Evolutionary conservation across 2,797 vertebrate species (phyloP).

Genomic region (Galagoides demidoff): DNA sequence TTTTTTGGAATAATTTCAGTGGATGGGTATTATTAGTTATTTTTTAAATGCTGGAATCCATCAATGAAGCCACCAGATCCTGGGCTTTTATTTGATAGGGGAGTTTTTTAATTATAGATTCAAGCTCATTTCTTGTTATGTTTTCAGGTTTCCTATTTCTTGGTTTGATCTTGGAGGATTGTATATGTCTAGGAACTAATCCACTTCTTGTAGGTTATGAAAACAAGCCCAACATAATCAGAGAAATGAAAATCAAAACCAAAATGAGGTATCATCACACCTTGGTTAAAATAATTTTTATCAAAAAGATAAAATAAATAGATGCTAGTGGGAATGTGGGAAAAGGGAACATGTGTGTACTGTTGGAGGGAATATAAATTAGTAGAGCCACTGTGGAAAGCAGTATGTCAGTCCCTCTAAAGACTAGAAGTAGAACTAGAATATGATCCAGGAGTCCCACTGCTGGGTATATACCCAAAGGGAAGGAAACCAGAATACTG

Average conservation of each 20-base stretch:
- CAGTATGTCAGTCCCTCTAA: no score
- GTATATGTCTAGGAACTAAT: not conserved
- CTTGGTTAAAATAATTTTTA: not conserved
- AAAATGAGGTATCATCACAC: not conserved
- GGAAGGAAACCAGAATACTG: not conserved
- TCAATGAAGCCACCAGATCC: not conserved
- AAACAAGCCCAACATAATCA: not conserved
- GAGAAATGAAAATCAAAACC: not conserved
- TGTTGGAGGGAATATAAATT: not conserved
- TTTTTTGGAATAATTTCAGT: not conserved
- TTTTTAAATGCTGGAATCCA: not conserved
- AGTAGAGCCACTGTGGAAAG: not conserved
- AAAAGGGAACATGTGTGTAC: not conserved
- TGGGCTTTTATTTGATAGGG: not conserved
- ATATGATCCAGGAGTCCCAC: not conserved
- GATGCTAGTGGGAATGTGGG: not conserved
- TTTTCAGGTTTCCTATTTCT: not conserved
- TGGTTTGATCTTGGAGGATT: not conserved
- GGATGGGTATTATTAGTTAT: not conserved
- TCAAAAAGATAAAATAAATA: not conserved
- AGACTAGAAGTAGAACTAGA: not conserved
- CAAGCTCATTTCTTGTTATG: not conserved
- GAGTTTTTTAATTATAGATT: not conserved
- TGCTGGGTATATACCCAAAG: not conserved
- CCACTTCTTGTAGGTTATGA: not conserved